Conservation (phyloP, 2,888 invertebrate genomes). For the Pollenia amentaria region DNA sequence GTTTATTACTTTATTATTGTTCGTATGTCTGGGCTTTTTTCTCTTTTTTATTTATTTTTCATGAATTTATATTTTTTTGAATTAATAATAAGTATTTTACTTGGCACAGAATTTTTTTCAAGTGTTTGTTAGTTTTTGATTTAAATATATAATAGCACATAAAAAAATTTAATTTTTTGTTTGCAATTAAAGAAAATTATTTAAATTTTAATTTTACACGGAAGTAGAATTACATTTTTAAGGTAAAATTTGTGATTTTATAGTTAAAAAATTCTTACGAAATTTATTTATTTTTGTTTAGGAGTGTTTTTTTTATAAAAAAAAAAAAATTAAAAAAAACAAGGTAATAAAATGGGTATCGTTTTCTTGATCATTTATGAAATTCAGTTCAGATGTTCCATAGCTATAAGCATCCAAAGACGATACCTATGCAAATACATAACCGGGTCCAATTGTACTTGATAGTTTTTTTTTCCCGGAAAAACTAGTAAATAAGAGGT, state of each 20-base stretch:
- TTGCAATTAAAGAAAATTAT: conserved; percentile 57
- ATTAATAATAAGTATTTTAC: conserved; percentile 11
- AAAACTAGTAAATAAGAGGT: no score
- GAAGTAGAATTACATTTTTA: conserved; percentile 38
- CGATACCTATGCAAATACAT: no score
- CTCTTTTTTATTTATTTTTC: conserved; percentile 1
- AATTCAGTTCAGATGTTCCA: no score
- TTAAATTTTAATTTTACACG: conserved; percentile 60
- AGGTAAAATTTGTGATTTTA: background rate
- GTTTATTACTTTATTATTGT: conserved; percentile 69
- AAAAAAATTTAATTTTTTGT: conserved; percentile 43
- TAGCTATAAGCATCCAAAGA: no score
- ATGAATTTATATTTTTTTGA: background rate
- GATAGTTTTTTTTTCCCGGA: no score
- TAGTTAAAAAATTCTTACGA: background rate
- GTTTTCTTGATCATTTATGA: no score
- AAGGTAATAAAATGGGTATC: background rate
- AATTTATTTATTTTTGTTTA: background rate
- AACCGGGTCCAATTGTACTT: no score
- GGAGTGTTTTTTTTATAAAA: no score
- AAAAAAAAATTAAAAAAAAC: no score
- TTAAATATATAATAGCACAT: background rate
- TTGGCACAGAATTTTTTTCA: no score
- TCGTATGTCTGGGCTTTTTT: conserved; percentile 7
- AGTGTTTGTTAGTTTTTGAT: no score